A percentile compares a stretch with the other conserved stretches of the same genome.
phyloP scores from a whole-genome alignment of 2,797 vertebrate species.

The Zalophus californianus region DNA sequence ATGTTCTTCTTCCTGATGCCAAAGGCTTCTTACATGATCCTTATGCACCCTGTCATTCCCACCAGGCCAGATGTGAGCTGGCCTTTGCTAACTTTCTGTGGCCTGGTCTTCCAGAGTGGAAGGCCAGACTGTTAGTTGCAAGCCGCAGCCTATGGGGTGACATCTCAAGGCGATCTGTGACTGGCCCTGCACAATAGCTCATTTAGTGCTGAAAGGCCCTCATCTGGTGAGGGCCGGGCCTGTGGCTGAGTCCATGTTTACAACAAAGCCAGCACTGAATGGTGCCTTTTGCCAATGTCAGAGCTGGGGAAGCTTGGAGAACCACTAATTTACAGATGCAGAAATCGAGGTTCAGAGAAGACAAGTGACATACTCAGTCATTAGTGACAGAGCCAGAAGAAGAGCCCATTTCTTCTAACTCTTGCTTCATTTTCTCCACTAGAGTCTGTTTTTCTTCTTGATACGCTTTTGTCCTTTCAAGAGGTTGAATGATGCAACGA shows the following conservation, averaged over 20 bases:
- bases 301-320: background rate
- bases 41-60: background rate
- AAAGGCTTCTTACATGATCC: slow-evolving; percentile 2
- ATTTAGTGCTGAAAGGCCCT: background rate
- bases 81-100: slow-evolving; percentile 18
- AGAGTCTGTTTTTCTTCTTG: slow-evolving; percentile 42
- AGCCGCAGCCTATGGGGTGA: background rate
- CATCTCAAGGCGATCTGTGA: background rate
- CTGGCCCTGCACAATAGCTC: background rate
- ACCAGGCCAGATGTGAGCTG: slow-evolving; percentile 30
- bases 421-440: background rate
- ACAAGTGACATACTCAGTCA: background rate
- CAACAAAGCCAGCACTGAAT: background rate
- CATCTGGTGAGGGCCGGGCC: background rate
- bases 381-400: slow-evolving; percentile 23
- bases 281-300: background rate
- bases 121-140: background rate
- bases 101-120: slow-evolving; percentile 11
- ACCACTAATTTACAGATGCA: background rate
- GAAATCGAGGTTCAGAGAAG: background rate
- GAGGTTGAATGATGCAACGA: background rate
- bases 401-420: background rate
- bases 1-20: slow-evolving; percentile 40
- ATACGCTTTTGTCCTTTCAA: background rate
- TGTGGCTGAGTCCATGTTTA: background rate